Conservation (phyloP, 2,113 vertebrate species). For the Malurus melanocephalus region DNA sequence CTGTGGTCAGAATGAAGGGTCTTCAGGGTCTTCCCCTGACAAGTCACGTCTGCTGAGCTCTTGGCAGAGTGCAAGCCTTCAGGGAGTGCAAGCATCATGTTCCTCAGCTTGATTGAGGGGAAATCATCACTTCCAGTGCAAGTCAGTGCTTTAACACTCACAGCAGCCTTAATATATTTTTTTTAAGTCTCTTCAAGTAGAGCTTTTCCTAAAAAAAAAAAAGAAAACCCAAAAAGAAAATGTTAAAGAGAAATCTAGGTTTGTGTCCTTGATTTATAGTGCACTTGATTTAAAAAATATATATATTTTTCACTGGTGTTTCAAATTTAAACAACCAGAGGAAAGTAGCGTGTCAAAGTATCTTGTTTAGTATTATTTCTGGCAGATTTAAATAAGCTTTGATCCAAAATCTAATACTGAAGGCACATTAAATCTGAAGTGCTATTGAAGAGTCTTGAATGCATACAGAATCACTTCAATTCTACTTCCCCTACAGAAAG, state of each 20-base stretch:
- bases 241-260: rapidly evolving
- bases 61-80: background rate
- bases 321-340: background rate
- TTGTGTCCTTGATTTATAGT: background rate
- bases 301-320: background rate
- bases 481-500: background rate
- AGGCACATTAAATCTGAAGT: background rate
- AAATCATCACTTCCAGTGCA: background rate
- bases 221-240: background rate
- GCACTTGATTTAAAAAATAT: rapidly evolving
- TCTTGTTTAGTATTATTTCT: background rate
- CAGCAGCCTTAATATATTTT: background rate
- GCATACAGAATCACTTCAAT: background rate
- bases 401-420: background rate
- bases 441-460: background rate
- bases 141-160: background rate
- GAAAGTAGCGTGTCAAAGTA: background rate
- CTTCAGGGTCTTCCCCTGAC: background rate
- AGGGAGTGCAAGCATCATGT: background rate
- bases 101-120: background rate
- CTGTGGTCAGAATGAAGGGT: background rate
- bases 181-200: background rate
- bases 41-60: background rate
- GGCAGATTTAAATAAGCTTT: background rate
- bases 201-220: background rate